phyloP scores from a whole-genome alignment of 2,888 invertebrate genomes.

The Plagiodera versicolora region DNA sequence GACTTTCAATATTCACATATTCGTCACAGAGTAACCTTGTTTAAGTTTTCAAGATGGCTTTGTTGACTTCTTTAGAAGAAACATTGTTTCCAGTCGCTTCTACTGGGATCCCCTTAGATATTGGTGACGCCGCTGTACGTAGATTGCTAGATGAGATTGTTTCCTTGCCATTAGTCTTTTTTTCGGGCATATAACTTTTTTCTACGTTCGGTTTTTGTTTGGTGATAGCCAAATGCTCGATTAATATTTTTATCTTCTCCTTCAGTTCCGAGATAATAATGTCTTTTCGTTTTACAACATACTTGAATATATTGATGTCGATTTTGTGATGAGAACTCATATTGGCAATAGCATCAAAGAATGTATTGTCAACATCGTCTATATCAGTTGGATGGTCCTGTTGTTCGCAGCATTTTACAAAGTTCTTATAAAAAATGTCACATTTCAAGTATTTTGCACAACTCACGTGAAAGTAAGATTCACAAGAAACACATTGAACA shows the following conservation, averaged over 20 bases:
- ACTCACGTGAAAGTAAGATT: too few relatives aligned
- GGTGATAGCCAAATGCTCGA: not conserved
- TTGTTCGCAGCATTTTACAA: slow-evolving; percentile 6
- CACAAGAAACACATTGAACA: too few relatives aligned
- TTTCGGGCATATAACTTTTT: not conserved
- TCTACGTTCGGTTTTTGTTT: not conserved
- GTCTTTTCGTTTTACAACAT: too few relatives aligned
- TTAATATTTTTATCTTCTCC: slow-evolving; percentile 1
- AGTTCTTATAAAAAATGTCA: not conserved
- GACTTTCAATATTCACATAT: not conserved
- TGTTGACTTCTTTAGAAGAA: too few relatives aligned
- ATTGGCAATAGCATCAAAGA: slow-evolving; percentile 8
- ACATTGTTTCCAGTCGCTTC: too few relatives aligned
- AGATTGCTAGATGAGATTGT: too few relatives aligned
- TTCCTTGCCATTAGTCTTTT: not conserved
- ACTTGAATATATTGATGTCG: slow-evolving; percentile 4
- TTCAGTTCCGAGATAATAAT: too few relatives aligned
- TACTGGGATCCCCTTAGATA: not conserved
- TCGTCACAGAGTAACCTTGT: not conserved
- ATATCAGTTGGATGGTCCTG: not conserved
- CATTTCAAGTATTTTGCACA: slow-evolving; percentile 8
- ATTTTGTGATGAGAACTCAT: slow-evolving; percentile 5
- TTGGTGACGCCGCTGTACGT: too few relatives aligned
- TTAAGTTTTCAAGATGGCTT: not conserved
- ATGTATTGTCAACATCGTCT: not conserved